Conservation (phyloP, 2,113 vertebrate species). For the Brevimyrus niger region DNA sequence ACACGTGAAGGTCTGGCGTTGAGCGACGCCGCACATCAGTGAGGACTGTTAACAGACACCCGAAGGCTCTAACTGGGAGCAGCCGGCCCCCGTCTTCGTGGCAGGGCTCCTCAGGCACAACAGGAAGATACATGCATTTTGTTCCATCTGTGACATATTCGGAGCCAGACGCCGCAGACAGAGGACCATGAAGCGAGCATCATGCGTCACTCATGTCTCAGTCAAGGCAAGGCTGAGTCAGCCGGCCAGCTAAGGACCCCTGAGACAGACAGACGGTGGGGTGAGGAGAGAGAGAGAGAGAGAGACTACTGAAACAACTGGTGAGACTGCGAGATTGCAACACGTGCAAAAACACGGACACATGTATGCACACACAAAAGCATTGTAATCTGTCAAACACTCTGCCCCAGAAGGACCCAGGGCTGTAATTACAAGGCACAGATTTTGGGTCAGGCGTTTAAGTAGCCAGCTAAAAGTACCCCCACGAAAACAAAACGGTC, state of each 20-base stretch:
- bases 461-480: conserved; percentile 68
- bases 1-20: not conserved
- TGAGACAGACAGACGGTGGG: not conserved
- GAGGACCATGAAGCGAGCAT: conserved; percentile 26
- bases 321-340: not conserved
- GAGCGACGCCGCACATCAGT: not conserved
- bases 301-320: not conserved
- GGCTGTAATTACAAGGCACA: conserved; percentile 76
- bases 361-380: conserved; percentile 35
- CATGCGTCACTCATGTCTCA: conserved; percentile 10
- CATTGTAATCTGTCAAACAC: conserved; percentile 64
- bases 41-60: not conserved
- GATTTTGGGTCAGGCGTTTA: conserved; percentile 74
- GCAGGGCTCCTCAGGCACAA: conserved; percentile 37
- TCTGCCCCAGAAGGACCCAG: conserved; percentile 70
- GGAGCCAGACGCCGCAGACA: not conserved
- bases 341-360: conserved; percentile 18
- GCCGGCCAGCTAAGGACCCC: conserved; percentile 19
- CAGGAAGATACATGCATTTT: conserved; percentile 38
- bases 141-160: conserved; percentile 1
- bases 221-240: conserved; percentile 21
- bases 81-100: not conserved
- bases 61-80: conserved; percentile 19
- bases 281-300: not conserved
- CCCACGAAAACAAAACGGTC: conserved; percentile 70